Evolutionary conservation across 2,888 invertebrate genomes (phyloP), one percentile per base, ranked within the genome.

Genomic region (Plebejus argus): DNA sequence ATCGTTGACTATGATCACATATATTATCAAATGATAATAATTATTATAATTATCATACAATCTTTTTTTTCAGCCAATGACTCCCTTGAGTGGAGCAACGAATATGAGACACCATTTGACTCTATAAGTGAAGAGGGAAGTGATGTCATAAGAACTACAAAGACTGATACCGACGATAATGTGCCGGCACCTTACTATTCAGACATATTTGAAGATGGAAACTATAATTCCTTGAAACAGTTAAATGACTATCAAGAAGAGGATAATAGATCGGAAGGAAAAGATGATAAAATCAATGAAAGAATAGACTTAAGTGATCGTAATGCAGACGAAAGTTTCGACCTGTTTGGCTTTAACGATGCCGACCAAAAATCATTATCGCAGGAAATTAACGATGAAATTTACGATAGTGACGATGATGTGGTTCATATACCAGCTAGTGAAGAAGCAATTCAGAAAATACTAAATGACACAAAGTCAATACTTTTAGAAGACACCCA

Each of bases 201-300:
- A 20, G 61, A 61, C 4, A 10, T 61, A 61, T 61, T 12, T 33
- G 49, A 79, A 20, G 78, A 81, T 53, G 81, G 80, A 78, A 80
- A 33, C 77, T 81, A 76, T 79, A 78, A 39, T 79, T 79, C 45
- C 1, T 28, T 23, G 1, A 23, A 61, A 61, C 61, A 61, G 61
- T 79, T 84, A 8, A 80, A 82, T 66, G 90, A 90, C 80, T 91
- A 91, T 77, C 89, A 87, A 76, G 81, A 88, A 35, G 92, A 92
- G 85, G 92, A 91, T 53, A 91, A 90, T 58, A 86, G 91, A 77
- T 86, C 85, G 45, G 83, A 82, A 45, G 75, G 79, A 10, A 81
- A 81, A 76, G 82, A 84, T 78, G 81, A 85, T 23, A 72, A 70
- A 10, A 39, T 72, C 12, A 45, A 61, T 18, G 18, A 77, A 35